Evolutionary conservation across 2,797 vertebrate species (phyloP), one percentile per base, ranked within the genome.

Genomic region (Paratrypauchen microcephalus): DNA sequence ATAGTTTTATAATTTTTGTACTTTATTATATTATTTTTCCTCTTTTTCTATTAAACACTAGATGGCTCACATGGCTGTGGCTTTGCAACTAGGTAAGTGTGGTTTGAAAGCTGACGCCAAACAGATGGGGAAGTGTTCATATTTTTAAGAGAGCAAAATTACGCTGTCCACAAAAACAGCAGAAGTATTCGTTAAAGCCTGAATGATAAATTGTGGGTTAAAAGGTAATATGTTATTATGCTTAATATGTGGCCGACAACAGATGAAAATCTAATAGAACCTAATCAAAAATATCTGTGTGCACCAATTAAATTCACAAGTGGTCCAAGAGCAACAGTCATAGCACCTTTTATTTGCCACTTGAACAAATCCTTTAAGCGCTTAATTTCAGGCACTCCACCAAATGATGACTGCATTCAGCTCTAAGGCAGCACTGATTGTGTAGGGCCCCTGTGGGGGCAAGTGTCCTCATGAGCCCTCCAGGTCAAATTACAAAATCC

Each of bases 121-220:
- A 85, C 89, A 93, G 89, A 92, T 91, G 91, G 87, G 80, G 85
- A 88, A 87, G 81, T 77, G 83, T 88, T 88, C 86, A 81, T 82
- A 83, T 83, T 85, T 65, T 85, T 30, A 87, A 80, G 76, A 87
- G 80, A 79, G 75, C 72, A 70, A 70, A 86, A 84, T 82, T 82
- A 78, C 83, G 70, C 81, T 74, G 70, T 75, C 80, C 70, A 59
- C 75, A 70, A 76, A 81, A 85, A 87, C 82, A 88, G 83, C 66
- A 74, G 80, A 77, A 66, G 75, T 74, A 70, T 74, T 80, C 69
- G 75, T 87, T 80, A 70, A 72, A 72, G 15, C 64, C 71, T 3
- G 13, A 58, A 73, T 79, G 76, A 86, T 88, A 52, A 78, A 88
- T 78, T 66, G 75, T 75, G 79, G 68, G 62, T 52, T 60, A 32